phyloP scores from a whole-genome alignment of 1,140 invertebrate species.

The Metaphire vulgaris region DNA sequence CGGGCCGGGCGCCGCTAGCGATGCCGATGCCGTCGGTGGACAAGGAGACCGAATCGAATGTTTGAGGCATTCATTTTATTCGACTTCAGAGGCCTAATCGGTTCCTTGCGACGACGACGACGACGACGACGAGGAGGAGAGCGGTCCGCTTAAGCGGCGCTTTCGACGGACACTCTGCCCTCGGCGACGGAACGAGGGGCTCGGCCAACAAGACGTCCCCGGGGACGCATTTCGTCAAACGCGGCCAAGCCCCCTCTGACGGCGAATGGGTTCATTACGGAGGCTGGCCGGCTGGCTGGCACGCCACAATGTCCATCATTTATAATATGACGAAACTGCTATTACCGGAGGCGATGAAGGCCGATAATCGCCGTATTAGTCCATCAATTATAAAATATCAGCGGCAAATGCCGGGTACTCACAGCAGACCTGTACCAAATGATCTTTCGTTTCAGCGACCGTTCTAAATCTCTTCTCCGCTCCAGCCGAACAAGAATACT shows the following conservation, averaged over 20 bases:
- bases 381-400: no score
- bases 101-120: neutral
- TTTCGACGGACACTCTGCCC: neutral
- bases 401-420: no score
- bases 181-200: neutral
- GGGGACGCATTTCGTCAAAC: neutral
- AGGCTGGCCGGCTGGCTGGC: no score
- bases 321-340: slow-evolving; percentile 1
- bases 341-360: neutral
- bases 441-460: no score
- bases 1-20: no score
- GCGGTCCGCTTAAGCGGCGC: neutral
- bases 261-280: neutral
- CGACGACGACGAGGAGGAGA: neutral
- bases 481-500: no score
- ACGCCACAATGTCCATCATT: neutral
- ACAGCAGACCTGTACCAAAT: no score
- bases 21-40: neutral
- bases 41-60: no score
- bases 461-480: no score
- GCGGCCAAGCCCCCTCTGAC: neutral
- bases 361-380: neutral
- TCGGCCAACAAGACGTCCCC: neutral
- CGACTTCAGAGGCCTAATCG: neutral
- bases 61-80: neutral